phyloP scores from a whole-genome alignment of 2,888 invertebrate species.

The Bibio marci region DNA sequence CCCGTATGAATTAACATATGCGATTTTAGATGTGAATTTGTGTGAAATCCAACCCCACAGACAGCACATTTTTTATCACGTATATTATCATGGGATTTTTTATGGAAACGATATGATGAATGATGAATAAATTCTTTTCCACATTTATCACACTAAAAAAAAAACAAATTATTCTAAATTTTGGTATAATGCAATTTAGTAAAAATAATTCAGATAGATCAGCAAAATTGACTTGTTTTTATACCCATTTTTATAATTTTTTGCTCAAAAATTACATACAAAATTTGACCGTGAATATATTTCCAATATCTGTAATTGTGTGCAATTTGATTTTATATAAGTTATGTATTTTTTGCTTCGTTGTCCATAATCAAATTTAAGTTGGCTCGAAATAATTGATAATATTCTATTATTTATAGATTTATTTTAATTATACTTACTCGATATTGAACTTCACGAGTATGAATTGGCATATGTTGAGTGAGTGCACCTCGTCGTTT shows the following conservation, averaged over 20 bases:
- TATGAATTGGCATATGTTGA: slow-evolving; percentile 35
- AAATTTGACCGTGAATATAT: too few species aligned
- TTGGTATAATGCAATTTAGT: too few species aligned
- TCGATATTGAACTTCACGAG: slow-evolving; percentile 30
- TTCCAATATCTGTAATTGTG: too few species aligned
- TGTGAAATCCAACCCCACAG: slow-evolving; percentile 25
- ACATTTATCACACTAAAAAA: slow-evolving; percentile 23
- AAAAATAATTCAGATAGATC: too few species aligned
- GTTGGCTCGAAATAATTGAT: neutral
- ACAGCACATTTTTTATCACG: slow-evolving; percentile 18
- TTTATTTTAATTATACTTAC: too few species aligned
- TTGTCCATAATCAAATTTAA: too few species aligned
- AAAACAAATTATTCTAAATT: neutral
- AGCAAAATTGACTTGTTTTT: too few species aligned
- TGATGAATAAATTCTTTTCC: slow-evolving; percentile 30
- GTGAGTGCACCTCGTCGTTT: slow-evolving; percentile 36
- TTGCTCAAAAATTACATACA: too few species aligned
- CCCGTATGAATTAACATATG: neutral
- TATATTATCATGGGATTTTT: slow-evolving; percentile 21
- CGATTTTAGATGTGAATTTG: too few species aligned
- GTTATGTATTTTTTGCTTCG: too few species aligned
- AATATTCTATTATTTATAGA: neutral
- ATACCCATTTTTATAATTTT: too few species aligned
- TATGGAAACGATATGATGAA: slow-evolving; percentile 29
- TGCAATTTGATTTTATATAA: too few species aligned